Base-by-base conservation (phyloP, 2,888 invertebrate genomes). In the Parthenolecanium corni region DNA sequence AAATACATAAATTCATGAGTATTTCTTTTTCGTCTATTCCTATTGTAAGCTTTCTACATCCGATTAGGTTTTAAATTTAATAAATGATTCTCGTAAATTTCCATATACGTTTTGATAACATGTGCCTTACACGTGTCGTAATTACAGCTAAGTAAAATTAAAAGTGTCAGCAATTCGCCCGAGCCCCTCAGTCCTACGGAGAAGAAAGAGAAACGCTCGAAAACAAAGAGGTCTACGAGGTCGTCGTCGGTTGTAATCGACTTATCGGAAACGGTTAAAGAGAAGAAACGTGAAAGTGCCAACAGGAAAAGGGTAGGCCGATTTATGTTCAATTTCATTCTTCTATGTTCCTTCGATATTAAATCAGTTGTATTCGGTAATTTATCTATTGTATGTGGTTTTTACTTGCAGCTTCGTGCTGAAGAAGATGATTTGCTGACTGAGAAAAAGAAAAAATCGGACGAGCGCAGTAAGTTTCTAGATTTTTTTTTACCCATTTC, bases 111-210 rank as follows among this genome's bases (percentile, higher is more conserved):
- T 36, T 38, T 25, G 14, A 31, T 31, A 31, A 31, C 12, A 12
- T 54, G 18, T 54, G 5, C 40, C 49, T 61, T 61, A 49, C 61
- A 18, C 61, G 24, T 61, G 12, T 61, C 23, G 31, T 79, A 77
- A 76, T 77, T 79, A 46, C 77, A 73, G 74, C 72, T 74, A 75
- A 66, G 46, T 49, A 47, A 40, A 62, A 18, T 42, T 40, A 49
- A 38, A 47, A 51, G 56, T 64, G 56, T 42, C 36, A 52, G 62
- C 54, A 52, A 61, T 44, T 52, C 57, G 12, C 64, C 64, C 20
- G 64, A 61, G 5, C 38, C 52, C 16, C 21, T 24, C 21, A 62
- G 52, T 52, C 44, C 44, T 11, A 52, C 44, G 14, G 62, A 52
- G 21, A 52, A 52, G 21, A 62, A 62, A 31, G 62, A 62, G 36